Evolutionary conservation across 1,140 invertebrate species (phyloP), one percentile per base, ranked within the genome.

Genomic region (Pristionchus pacificus): DNA sequence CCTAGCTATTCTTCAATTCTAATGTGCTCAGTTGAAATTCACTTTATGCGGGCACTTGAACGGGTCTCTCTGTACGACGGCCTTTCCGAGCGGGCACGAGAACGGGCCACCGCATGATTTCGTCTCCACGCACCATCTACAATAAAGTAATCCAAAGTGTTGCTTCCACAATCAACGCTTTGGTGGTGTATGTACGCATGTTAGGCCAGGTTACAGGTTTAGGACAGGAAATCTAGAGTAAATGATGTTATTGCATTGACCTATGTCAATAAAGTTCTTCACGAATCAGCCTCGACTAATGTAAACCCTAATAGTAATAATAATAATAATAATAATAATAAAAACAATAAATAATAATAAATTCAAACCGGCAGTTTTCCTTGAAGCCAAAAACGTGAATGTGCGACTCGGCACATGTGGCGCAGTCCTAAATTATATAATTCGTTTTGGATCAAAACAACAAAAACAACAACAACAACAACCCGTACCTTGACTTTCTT

Each of bases 381-480:
- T 78, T 77, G 67, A 82, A 82, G 3, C 83, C 74, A 62, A 84
- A 83, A 38, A 82, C 82, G 65, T 84, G 72, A 65, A 82, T 63
- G 70, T 83, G 83, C 1, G 80, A 83, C 27, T 78, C 68, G 2
- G 80, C 78, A 65, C 80, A 82, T 19, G 59, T 59, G 10, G 58
- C 38, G 62, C 80, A 82, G 59, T 79, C 38, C 38, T 49, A 19
- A 49, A 49, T 49, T 6, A 19, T 10, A 49, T 6, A 49, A 49
- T 49, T n/a, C n/a, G n/a, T n/a, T n/a, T n/a, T n/a, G n/a, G n/a
- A n/a, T n/a, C n/a, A n/a, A n/a, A n/a, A n/a, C n/a, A n/a, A n/a
- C n/a, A n/a, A 19, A 49, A 49, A 19, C 6, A 19, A 49, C 6
- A 49, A 49, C 6, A 19, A 49, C 6, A 19, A 19, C 6, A 19